Percentiles rank a stretch among this genome's conserved stretches.
phyloP scores from a whole-genome alignment of 2,113 vertebrate genomes.

The Hucho hucho region DNA sequence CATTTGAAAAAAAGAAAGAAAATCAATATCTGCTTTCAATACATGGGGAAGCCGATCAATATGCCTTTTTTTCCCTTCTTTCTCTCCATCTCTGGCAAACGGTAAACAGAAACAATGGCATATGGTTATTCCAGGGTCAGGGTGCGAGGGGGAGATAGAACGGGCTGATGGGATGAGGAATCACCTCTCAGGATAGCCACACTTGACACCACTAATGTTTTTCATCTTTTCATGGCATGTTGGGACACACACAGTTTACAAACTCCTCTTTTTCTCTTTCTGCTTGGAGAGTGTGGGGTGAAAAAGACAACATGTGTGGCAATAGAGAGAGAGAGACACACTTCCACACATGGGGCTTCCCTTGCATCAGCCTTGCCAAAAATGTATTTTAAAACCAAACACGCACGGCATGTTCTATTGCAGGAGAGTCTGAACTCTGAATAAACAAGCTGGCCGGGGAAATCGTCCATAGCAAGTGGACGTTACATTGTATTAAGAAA shows the following conservation, averaged over 20 bases:
- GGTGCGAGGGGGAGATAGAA: conserved; percentile 70
- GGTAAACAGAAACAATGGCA: conserved; percentile 78
- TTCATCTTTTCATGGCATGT: conserved; percentile 68
- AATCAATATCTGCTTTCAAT: conserved; percentile 86
- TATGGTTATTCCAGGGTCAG: conserved; percentile 79
- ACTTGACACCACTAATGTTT: conserved; percentile 49
- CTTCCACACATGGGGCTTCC: no score
- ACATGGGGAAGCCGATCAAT: conserved; percentile 76
- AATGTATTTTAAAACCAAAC: no score
- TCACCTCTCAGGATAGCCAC: conserved; percentile 50
- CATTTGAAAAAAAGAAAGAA: conserved; percentile 76
- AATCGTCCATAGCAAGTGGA: no score
- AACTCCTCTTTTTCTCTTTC: background rate
- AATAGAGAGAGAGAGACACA: no score
- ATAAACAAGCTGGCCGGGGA: no score
- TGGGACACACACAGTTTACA: background rate
- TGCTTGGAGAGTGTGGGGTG: no score
- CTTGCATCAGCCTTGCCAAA: no score
- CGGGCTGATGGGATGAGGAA: conserved; percentile 68
- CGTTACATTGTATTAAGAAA: no score
- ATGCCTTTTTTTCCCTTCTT: conserved; percentile 46
- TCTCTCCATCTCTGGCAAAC: conserved; percentile 63
- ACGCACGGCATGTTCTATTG: no score
- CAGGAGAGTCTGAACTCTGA: no score
- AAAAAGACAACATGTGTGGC: no score